phyloP scores from a whole-genome alignment of 2,888 invertebrate genomes.

The Eupithecia subumbrata region DNA sequence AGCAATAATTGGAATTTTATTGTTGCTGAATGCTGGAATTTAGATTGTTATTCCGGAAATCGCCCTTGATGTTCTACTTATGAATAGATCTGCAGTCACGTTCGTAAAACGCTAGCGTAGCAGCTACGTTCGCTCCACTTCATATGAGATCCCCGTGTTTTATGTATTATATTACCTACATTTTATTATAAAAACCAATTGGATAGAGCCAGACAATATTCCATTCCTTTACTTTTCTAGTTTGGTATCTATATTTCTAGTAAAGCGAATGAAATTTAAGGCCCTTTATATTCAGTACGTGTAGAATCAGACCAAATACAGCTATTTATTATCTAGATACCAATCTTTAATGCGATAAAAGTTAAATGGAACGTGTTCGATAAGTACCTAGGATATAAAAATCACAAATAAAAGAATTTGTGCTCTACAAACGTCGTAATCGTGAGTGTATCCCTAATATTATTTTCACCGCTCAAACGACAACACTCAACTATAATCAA shows the following conservation, averaged over 20 bases:
- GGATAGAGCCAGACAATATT: conserved; percentile 7
- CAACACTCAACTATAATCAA: too few species aligned
- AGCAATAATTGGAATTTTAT: background rate
- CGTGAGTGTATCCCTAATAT: too few species aligned
- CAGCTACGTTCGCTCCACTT: background rate
- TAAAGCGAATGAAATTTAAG: conserved; percentile 23
- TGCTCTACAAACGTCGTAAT: too few species aligned
- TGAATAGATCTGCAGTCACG: background rate
- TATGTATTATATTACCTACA: background rate
- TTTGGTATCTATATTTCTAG: conserved; percentile 7
- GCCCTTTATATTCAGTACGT: conserved; percentile 21
- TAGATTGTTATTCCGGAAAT: background rate
- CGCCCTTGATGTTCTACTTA: background rate
- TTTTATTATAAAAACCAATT: conserved; percentile 20
- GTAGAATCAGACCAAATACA: background rate
- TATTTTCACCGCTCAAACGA: too few species aligned
- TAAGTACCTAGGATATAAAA: too few species aligned
- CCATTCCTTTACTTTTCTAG: background rate
- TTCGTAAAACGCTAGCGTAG: background rate
- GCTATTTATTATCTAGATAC: background rate
- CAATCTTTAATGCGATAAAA: background rate
- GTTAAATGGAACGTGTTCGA: background rate
- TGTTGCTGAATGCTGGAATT: background rate
- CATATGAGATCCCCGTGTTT: background rate
- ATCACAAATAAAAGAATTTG: too few species aligned